These are phyloP conservation scores for Hemicentrotus pulcherrimus DNA, from an alignment of 35 echinoderm and acorn worm species.

Conservation along the genomic window DNA sequence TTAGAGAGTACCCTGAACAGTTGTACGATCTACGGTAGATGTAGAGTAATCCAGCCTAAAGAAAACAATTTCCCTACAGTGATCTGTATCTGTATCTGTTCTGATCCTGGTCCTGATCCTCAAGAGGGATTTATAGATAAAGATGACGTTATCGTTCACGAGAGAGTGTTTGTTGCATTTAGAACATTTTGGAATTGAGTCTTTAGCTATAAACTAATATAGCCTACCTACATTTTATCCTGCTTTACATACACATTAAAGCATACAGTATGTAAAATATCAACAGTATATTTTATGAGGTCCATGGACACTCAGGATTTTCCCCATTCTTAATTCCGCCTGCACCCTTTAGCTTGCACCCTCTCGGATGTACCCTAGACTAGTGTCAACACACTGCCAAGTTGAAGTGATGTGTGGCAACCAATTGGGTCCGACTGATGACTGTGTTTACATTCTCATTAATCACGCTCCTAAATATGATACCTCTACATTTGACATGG, in stretches of 20 bases:
- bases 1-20: neutral
- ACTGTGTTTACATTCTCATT: constrained; percentile 21
- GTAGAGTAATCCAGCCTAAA: neutral
- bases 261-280: too few relatives aligned
- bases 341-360: neutral
- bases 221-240: too few relatives aligned
- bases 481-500: neutral
- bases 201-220: too few relatives aligned
- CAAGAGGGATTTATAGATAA: too few relatives aligned
- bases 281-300: neutral
- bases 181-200: too few relatives aligned
- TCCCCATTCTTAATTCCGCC: neutral
- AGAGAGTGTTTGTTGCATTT: too few relatives aligned
- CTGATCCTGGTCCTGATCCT: too few relatives aligned
- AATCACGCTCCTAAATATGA: constrained; percentile 23
- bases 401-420: neutral
- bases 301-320: neutral
- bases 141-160: too few relatives aligned
- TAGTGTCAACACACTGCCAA: constrained; percentile 7
- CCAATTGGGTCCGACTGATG: constrained; percentile 29
- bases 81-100: too few relatives aligned
- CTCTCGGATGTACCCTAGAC: neutral
- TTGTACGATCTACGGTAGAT: neutral
- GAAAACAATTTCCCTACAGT: too few relatives aligned
- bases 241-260: too few relatives aligned